Conservation (phyloP, 2,888 invertebrate species). For the Dusona sp. region DNA sequence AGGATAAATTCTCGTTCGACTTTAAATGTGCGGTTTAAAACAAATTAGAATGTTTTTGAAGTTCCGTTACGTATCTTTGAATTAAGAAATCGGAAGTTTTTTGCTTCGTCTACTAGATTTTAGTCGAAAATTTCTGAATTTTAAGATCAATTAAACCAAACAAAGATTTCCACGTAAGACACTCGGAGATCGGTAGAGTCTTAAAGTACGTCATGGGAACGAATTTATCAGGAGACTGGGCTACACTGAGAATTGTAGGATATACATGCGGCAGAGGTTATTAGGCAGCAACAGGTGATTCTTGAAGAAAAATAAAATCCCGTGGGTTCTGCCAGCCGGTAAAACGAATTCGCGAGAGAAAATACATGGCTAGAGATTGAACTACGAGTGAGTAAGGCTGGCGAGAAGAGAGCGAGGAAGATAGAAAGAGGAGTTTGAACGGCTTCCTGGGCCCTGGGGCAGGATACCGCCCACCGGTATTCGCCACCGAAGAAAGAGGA, state of each 20-base stretch:
- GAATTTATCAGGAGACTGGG: neutral
- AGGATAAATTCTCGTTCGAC: neutral
- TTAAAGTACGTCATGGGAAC: neutral
- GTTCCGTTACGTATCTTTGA: no score
- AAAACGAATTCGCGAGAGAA: constrained; percentile 38
- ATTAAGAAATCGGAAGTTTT: neutral
- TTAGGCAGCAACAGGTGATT: constrained; percentile 41
- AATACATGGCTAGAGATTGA: constrained; percentile 41
- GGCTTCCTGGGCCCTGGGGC: constrained; percentile 67
- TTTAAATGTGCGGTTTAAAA: neutral
- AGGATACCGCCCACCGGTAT: constrained; percentile 67
- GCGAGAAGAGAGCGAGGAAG: constrained; percentile 27
- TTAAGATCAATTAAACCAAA: neutral
- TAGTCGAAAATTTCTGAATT: neutral
- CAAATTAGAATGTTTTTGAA: no score
- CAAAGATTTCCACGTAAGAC: neutral
- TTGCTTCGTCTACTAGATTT: neutral
- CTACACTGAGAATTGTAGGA: neutral
- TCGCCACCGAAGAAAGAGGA: constrained; percentile 39
- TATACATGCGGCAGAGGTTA: neutral
- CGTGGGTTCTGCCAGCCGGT: neutral
- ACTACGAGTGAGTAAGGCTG: constrained; percentile 61
- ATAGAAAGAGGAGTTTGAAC: constrained; percentile 51
- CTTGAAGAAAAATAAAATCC: constrained; percentile 29
- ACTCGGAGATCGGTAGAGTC: neutral